Evolutionary conservation across 2,113 vertebrate species (phyloP), one percentile per base, ranked within the genome.

Genomic region (Lycocorax pyrrhopterus): DNA sequence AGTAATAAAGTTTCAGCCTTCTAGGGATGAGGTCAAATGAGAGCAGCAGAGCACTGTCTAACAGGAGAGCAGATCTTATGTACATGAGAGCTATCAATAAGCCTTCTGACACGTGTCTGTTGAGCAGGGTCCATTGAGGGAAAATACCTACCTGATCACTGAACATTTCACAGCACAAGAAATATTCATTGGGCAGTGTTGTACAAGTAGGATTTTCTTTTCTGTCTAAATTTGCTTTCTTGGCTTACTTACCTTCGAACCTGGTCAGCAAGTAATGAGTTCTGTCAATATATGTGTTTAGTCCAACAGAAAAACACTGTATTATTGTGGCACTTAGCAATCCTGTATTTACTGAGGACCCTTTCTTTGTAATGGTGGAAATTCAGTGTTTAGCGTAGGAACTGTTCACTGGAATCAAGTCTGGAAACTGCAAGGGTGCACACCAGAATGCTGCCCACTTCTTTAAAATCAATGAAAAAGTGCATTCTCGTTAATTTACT

Each of bases 1-100:
- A 72, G 69, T 79, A 94, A 95, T 96, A 94, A 95, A 95, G 56
- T 87, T 89, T 52, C 87, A 79, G 81, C 77, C 96, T 94, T 89
- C 94, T 87, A 96, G 93, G 73, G 93, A 95, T 64, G 84, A 82
- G 94, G 93, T 95, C 91, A 94, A 84, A 91, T 18, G 33, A 89
- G 91, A 95, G 73, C 89, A 88, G 79, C 63, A 68, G 47, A 78
- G 64, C 0, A 1, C 68, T 75, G 73, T 76, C 89, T 69, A 87
- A 77, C 27, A 43, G 69, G 51, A 84, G 35, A 86, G 60, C 47
- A 67, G 69, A 84, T 89, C 81, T 78, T n/a, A n/a, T 10, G 64
- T 59, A 39, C 53, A 15, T 7, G 17, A 7, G 22, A 92, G 56
- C 73, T 55, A 78, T 82, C 93, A 84, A 91, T 78, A 94, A 64